phyloP scores from a whole-genome alignment of 2,888 invertebrate species.

The Eulithis prunata region DNA sequence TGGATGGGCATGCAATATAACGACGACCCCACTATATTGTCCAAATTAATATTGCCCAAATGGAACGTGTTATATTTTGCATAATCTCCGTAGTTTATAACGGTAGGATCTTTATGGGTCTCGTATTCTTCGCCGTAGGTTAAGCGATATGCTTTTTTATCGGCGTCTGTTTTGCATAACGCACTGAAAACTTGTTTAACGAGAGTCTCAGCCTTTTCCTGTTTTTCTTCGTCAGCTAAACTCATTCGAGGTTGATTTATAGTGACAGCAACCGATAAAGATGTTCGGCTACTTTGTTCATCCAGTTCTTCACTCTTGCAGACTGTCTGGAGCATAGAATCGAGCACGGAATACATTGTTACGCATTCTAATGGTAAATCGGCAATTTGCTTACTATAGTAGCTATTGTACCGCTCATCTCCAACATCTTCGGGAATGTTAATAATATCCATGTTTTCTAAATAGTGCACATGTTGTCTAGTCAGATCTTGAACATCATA shows the following conservation, averaged over 20 bases:
- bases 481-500: constrained; percentile 82
- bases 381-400: constrained; percentile 54
- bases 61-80: constrained; percentile 70
- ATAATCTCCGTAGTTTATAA: constrained; percentile 69
- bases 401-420: constrained; percentile 44
- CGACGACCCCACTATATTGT: constrained; percentile 61
- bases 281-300: constrained; percentile 50
- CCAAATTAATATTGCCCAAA: constrained; percentile 66
- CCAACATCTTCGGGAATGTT: constrained; percentile 54
- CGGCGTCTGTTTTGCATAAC: constrained; percentile 59
- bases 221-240: constrained; percentile 49
- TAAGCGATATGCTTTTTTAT: constrained; percentile 64
- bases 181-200: constrained; percentile 64
- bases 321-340: constrained; percentile 64
- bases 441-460: constrained; percentile 74
- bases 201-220: constrained; percentile 58
- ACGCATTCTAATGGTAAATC: constrained; percentile 68
- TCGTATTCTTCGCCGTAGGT: constrained; percentile 74
- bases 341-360: constrained; percentile 66
- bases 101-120: constrained; percentile 62
- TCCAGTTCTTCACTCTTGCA: constrained; percentile 46
- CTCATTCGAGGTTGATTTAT: constrained; percentile 42
- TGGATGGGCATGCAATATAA: constrained; percentile 67
- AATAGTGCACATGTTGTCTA: constrained; percentile 75
- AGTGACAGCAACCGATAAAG: constrained; percentile 51